Evolutionary conservation across 2,797 vertebrate genomes (phyloP).

Genomic region (Oreonectes daqikongensis): DNA sequence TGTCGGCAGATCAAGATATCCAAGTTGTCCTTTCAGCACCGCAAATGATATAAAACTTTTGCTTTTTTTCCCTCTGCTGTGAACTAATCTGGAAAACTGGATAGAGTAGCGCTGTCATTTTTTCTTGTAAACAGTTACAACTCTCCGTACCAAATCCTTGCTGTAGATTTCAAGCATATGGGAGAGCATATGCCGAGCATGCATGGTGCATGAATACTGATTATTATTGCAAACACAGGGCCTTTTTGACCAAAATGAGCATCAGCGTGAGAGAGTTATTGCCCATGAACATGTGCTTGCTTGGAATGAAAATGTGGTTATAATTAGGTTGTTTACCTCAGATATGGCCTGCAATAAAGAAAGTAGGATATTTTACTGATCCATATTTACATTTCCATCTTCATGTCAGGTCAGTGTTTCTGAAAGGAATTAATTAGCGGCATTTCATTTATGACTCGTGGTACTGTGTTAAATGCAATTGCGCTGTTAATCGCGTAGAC

Average conservation of each 20-base stretch:
- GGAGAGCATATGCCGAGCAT: constrained; percentile 63
- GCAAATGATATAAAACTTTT: constrained; percentile 18
- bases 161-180: constrained; percentile 68
- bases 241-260: constrained; percentile 57
- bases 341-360: constrained; percentile 25
- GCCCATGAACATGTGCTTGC: constrained; percentile 44
- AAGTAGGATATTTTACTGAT: constrained; percentile 8
- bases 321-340: constrained; percentile 55
- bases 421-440: not conserved
- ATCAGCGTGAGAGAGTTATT: constrained; percentile 42
- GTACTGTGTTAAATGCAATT: not conserved
- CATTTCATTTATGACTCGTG: not conserved
- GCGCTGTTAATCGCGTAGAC: not conserved
- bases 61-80: constrained; percentile 21
- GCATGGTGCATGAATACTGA: constrained; percentile 63
- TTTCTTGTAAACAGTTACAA: constrained; percentile 52
- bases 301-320: constrained; percentile 53
- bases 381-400: not conserved
- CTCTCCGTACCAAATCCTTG: constrained; percentile 50
- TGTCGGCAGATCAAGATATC: constrained; percentile 32
- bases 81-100: constrained; percentile 44
- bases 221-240: constrained; percentile 60
- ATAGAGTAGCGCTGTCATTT: constrained; percentile 43
- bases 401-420: not conserved
- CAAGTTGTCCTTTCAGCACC: constrained; percentile 9